A percentile compares a stretch with the other conserved stretches of the same genome.
phyloP scores from a whole-genome alignment of 2,888 invertebrate species.

The Conistra vaccinii region DNA sequence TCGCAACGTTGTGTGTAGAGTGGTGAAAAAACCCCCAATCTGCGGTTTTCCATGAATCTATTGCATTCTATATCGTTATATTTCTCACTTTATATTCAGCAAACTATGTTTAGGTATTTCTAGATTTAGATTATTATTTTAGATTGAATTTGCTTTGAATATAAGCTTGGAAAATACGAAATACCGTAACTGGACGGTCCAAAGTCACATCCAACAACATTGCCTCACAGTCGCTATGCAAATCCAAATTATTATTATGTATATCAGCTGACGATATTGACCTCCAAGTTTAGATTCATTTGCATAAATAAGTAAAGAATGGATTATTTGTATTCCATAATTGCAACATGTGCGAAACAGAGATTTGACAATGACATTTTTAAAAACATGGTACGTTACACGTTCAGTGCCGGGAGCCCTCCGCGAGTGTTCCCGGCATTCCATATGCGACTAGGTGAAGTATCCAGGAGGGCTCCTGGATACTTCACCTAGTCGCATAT shows the following conservation, averaged over 20 bases:
- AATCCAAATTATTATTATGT: slow-evolving; percentile 41
- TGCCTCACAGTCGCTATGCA: slow-evolving; percentile 45
- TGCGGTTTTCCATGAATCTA: neutral
- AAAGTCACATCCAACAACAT: slow-evolving; percentile 27
- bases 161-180: neutral
- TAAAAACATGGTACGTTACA: neutral
- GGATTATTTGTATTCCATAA: neutral
- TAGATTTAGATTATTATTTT: neutral
- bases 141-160: neutral
- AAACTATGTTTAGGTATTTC: neutral
- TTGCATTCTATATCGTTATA: neutral
- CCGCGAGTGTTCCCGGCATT: too few relatives aligned
- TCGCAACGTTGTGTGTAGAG: neutral
- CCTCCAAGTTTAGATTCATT: slow-evolving; percentile 57
- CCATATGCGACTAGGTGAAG: too few relatives aligned
- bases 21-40: neutral
- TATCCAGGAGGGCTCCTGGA: too few relatives aligned
- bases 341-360: slow-evolving; percentile 33
- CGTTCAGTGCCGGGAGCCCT: too few relatives aligned
- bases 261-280: slow-evolving; percentile 47
- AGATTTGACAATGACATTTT: slow-evolving; percentile 35
- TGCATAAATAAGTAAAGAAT: slow-evolving; percentile 36
- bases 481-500: too few relatives aligned
- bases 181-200: neutral
- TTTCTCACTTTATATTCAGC: neutral